phyloP scores from a whole-genome alignment of 2,797 vertebrate genomes.

The Alauda arvensis region DNA sequence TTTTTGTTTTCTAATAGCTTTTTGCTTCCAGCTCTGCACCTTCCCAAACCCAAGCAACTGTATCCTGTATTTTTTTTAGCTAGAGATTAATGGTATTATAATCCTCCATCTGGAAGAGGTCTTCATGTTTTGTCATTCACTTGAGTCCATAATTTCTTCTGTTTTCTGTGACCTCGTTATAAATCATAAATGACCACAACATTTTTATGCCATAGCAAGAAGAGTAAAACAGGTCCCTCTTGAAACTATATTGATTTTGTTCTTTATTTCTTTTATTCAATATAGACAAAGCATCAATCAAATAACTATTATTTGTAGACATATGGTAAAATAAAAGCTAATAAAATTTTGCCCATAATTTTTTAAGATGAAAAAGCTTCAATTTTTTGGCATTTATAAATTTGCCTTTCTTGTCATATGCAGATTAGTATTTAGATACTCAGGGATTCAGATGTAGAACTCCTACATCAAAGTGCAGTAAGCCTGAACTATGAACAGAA shows the following conservation, averaged over 20 bases:
- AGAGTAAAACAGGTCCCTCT: neutral
- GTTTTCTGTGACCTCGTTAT: neutral
- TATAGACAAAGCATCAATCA: neutral
- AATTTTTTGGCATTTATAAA: neutral
- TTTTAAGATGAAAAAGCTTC: neutral
- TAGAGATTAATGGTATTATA: neutral
- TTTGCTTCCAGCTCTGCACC: neutral
- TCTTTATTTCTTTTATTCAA: neutral
- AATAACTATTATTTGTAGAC: neutral
- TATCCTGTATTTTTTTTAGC: neutral
- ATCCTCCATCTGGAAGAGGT: neutral
- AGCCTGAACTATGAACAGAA: neutral
- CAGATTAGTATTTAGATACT: neutral
- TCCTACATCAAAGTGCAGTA: neutral
- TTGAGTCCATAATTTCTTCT: neutral
- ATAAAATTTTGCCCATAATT: neutral
- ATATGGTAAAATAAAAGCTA: neutral
- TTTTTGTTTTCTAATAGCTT: neutral
- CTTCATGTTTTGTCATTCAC: neutral
- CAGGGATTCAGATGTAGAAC: neutral
- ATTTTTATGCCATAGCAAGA: neutral
- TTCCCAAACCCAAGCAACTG: neutral
- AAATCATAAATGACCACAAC: neutral
- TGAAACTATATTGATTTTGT: neutral
- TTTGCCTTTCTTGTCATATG: neutral